Percentiles rank a stretch among this genome's conserved stretches.
phyloP scores from a whole-genome alignment of 2,888 invertebrate genomes.

The Glyphotaelius pellucidus region DNA sequence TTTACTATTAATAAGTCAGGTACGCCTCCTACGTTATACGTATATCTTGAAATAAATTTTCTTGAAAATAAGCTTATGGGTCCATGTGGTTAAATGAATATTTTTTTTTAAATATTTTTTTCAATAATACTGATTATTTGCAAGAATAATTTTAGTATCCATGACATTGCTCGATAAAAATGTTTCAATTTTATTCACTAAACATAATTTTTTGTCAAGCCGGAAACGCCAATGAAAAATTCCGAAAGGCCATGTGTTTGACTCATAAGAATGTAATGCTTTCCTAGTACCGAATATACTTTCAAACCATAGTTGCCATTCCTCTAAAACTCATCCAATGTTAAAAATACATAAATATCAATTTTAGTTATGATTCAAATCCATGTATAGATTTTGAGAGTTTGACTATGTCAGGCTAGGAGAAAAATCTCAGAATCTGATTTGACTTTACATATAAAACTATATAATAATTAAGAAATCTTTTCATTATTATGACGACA shows the following conservation, averaged over 20 bases:
- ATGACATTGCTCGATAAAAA: neutral
- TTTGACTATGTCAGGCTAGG: neutral
- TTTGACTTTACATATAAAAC: neutral
- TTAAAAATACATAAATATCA: neutral
- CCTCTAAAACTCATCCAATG: neutral
- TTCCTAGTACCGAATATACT: neutral
- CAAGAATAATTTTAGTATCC: neutral
- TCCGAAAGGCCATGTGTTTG: neutral
- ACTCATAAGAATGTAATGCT: neutral
- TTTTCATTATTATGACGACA: neutral
- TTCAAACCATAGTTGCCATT: neutral
- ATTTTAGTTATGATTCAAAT: neutral
- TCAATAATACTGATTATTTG: neutral
- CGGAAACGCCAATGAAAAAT: neutral
- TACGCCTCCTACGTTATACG: no score
- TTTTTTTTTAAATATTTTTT: no score
- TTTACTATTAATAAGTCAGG: no score
- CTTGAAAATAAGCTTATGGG: no score
- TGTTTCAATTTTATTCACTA: neutral
- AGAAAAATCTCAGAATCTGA: neutral
- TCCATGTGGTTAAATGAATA: no score
- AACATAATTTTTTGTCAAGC: neutral
- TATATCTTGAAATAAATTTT: no score
- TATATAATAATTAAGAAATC: neutral
- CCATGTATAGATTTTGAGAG: neutral